A percentile compares a stretch with the other conserved stretches of the same genome.
phyloP scores from a whole-genome alignment of 2,113 vertebrate genomes.

The Chlamydotis undulata region DNA sequence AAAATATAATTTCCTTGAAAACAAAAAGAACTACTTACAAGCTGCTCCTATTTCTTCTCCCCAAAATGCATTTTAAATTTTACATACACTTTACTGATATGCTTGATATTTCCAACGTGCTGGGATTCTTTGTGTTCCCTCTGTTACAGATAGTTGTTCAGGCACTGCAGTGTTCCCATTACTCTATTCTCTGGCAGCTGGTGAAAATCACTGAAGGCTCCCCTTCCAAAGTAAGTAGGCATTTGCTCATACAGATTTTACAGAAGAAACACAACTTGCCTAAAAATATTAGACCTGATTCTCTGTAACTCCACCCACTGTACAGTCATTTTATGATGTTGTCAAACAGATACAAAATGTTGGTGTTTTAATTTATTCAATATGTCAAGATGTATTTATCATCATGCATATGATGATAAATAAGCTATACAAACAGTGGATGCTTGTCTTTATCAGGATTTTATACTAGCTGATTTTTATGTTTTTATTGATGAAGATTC shows the following conservation, averaged over 20 bases:
- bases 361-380: not conserved
- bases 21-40: not conserved
- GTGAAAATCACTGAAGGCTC: conserved; percentile 97
- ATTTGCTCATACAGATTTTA: conserved; percentile 2
- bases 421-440: not conserved
- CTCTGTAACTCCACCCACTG: not conserved
- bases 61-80: not conserved
- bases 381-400: not conserved
- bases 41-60: not conserved
- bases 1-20: not conserved
- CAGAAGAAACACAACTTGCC: not conserved
- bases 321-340: not conserved
- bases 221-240: conserved; percentile 90
- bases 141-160: conserved; percentile 92
- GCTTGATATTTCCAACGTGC: not conserved
- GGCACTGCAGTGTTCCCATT: conserved; percentile 98
- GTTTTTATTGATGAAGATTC: not conserved
- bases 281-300: not conserved
- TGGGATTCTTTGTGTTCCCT: conserved; percentile 24
- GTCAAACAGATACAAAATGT: not conserved
- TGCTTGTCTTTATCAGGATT: not conserved
- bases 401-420: not conserved
- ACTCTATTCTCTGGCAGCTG: conserved; percentile 99
- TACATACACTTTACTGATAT: not conserved
- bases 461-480: not conserved